phyloP scores from a whole-genome alignment of 1,140 invertebrate species.

The Cydia pomonella region DNA sequence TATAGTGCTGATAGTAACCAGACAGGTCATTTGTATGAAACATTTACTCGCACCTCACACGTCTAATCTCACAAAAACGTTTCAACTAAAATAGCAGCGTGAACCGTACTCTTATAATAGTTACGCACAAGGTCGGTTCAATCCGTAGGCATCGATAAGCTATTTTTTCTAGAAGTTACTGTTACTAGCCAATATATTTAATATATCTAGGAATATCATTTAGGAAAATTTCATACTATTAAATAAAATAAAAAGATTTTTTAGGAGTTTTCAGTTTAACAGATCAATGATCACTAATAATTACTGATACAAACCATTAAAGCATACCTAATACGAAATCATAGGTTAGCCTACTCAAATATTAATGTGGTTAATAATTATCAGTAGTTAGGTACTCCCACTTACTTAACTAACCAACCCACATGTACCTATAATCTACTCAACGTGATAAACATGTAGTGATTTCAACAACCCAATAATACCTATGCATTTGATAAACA shows the following conservation, averaged over 20 bases:
- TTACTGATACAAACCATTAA: too few species aligned
- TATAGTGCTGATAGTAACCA: not conserved
- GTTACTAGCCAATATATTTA: not conserved
- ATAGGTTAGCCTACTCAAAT: too few species aligned
- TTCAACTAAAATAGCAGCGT: conserved; percentile 11
- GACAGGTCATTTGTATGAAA: conserved; percentile 6
- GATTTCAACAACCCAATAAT: conserved; percentile 1
- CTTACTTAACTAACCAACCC: not conserved
- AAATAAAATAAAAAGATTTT: too few species aligned
- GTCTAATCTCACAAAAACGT: not conserved
- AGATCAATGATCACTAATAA: too few species aligned
- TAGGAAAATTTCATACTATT: too few species aligned
- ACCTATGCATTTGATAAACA: conserved; percentile 14
- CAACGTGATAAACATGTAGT: conserved; percentile 2
- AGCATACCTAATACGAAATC: too few species aligned
- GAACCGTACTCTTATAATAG: conserved; percentile 20
- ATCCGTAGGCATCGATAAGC: conserved; percentile 9
- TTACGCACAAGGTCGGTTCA: conserved; percentile 19
- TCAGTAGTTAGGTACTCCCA: not conserved
- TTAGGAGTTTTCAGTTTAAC: too few species aligned
- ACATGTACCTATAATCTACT: conserved; percentile 3
- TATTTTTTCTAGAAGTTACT: not conserved
- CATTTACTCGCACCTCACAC: not conserved
- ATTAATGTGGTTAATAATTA: too few species aligned
- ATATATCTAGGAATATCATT: too few species aligned